Base-by-base conservation (phyloP, 1,140 invertebrate species). In the Oscheius sp. region DNA sequence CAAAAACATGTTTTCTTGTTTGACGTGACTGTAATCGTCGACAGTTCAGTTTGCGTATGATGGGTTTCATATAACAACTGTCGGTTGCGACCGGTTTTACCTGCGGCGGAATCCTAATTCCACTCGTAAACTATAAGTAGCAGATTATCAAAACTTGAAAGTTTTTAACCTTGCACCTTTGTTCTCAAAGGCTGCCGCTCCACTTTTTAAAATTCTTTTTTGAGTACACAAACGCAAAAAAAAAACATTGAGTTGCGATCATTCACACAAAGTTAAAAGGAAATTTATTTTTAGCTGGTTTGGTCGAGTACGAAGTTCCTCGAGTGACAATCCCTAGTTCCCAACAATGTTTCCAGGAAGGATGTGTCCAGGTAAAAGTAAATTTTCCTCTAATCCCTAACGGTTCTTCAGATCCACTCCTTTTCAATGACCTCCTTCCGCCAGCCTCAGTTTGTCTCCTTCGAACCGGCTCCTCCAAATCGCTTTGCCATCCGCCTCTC, bases 271-370 rank as follows among this genome's bases (percentile, higher is more conserved):
- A 45, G 32, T 63, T 32, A 34, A 63, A 63, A 7, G 31, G 26
- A 45, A 15, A 15, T 45, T 26, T 18, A 23, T 15, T 64, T 74
- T 34, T 38, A 74, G 72, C 68, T 18, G 72, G 72, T 7, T 59
- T 74, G 4, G 66, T 74, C 0, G 72, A 74, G 23, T 74, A 74
- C 38, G 63, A 74, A 68, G 65, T 74, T 10, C 65, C 72, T 28
- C 72, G 72, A 59, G 55, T 74, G 3, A 35, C 55, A 26, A 67
- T 74, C 13, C 66, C 72, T 26, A 23, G 64, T 28, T 69, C 72
- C 2, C 71, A 66, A 32, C 75, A 76, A 64, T 76, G 75, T 65
- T 76, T 76, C 64, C 23, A 31, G n/a, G 75, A 76, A 59, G 75
- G 75, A 75, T 76, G 75, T 62, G 75, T 76, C 32, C 64, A 70